Percentiles rank a stretch among this genome's conserved stretches.
Evolutionary conservation across 2,113 vertebrate species (phyloP).

Genomic region (Phycodurus eques): DNA sequence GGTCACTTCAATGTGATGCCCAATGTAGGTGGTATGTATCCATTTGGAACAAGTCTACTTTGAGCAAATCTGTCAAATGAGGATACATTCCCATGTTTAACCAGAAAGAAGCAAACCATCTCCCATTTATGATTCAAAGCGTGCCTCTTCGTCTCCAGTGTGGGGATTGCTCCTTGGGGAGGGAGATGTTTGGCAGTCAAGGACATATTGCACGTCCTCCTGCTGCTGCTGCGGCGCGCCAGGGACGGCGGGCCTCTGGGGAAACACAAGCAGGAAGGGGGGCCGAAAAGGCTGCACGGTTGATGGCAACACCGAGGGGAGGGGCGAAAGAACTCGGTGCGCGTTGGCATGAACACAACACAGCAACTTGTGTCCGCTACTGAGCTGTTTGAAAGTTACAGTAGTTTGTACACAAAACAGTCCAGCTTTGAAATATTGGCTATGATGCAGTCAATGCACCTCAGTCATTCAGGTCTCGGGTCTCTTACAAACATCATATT

Average conservation of each 20-base stretch:
- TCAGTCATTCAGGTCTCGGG: not conserved
- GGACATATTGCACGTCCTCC: slow-evolving; percentile 47
- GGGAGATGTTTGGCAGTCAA: slow-evolving; percentile 34
- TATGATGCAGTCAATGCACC: not conserved
- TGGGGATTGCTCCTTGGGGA: slow-evolving; percentile 21
- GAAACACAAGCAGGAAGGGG: not conserved
- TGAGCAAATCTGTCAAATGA: slow-evolving; percentile 50
- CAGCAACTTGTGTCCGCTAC: not conserved
- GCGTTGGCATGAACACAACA: not conserved
- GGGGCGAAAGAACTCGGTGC: not conserved
- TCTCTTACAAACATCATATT: too few relatives aligned
- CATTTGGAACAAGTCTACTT: slow-evolving; percentile 32
- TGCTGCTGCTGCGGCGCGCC: slow-evolving; percentile 33
- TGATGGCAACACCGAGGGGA: slow-evolving; percentile 25
- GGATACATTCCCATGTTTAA: slow-evolving; percentile 42
- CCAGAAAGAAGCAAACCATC: slow-evolving; percentile 24
- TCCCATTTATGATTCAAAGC: slow-evolving; percentile 54
- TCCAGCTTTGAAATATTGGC: not conserved
- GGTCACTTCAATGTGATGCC: slow-evolving; percentile 3
- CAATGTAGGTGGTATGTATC: slow-evolving; percentile 19
- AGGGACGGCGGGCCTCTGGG: slow-evolving; percentile 38
- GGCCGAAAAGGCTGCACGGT: not conserved
- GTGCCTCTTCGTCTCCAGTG: slow-evolving; percentile 22
- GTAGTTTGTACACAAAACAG: too few relatives aligned
- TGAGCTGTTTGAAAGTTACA: not conserved